Evolutionary conservation across 2,797 vertebrate species (phyloP).

Genomic region (Cynopterus sphinx): DNA sequence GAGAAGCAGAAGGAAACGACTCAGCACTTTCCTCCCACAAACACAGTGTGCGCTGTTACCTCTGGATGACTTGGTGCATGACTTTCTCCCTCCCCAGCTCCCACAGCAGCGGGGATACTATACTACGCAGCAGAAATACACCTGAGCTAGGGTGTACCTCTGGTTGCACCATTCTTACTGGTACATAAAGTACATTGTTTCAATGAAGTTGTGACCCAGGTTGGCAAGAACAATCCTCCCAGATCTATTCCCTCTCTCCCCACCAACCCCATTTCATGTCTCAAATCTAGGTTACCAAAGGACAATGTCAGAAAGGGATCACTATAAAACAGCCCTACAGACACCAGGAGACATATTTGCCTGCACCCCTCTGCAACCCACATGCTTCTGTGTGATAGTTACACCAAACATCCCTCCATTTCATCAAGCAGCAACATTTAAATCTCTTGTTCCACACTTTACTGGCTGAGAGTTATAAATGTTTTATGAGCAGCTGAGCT

Average conservation of each 20-base stretch:
- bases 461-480: constrained; percentile 86
- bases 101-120: rapidly evolving
- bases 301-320: not conserved
- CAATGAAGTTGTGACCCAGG: not conserved
- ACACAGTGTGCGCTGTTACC: not conserved
- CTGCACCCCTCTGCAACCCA: no score
- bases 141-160: not conserved
- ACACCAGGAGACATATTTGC: not conserved
- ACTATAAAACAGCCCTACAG: not conserved
- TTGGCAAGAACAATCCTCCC: not conserved
- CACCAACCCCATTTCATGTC: not conserved
- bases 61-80: not conserved
- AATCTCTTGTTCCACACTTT: constrained; percentile 85
- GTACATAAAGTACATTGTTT: not conserved
- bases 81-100: not conserved
- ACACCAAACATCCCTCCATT: not conserved
- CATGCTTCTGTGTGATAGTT: not conserved
- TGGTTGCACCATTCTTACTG: not conserved
- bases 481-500: constrained; percentile 88
- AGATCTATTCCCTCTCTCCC: not conserved
- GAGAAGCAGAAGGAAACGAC: not conserved
- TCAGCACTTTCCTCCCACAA: not conserved
- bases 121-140: not conserved
- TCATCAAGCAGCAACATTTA: constrained; percentile 74
- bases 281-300: not conserved